Evolutionary conservation across 2,888 invertebrate species (phyloP), one percentile per base, ranked within the genome.

Genomic region (Volucella bombylans): DNA sequence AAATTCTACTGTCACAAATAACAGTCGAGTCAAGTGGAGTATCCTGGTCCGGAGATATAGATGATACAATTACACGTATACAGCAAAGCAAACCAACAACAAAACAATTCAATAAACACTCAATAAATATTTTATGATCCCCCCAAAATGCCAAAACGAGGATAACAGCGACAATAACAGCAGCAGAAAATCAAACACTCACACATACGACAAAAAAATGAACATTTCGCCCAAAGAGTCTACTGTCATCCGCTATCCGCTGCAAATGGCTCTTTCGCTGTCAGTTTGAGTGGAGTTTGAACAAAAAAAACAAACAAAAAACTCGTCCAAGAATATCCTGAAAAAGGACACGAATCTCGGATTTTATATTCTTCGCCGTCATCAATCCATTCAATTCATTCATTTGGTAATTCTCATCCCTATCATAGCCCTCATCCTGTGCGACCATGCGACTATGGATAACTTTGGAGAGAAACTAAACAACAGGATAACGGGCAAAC

Each of bases 91-190:
- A 54, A 81, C 65, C 18, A 77, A 49, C 49, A 78, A 64, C 78
- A 78, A 65, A 86, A 67, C 82, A 82, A 90, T 89, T 90, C 90
- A 91, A 91, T 90, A 90, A 90, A 90, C 90, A 90, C 90, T 90
- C 91, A 88, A 90, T 91, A 90, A 90, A 90, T 89, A 89, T 91
- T 91, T 90, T 91, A 90, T 90, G 89, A 72, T 81, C 72, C 52
- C 54, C 41, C 43, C 2, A 55, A 81, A 85, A 77, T 69, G 73
- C 67, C 77, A 72, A 81, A 81, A 69, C 80, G 71, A 67, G 68
- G 59, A 76, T 47, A 68, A 61, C 49, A 68, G 38, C 38, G 55
- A 65, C 45, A 2, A 23, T 23, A 69, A 31, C 10, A 76, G 45
- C 31, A 67, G 49, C 43, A 55, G 41, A 23, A 38, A 55, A 64